Evolutionary conservation across 2,797 vertebrate genomes (phyloP).

Genomic region (Sylvilagus floridanus): DNA sequence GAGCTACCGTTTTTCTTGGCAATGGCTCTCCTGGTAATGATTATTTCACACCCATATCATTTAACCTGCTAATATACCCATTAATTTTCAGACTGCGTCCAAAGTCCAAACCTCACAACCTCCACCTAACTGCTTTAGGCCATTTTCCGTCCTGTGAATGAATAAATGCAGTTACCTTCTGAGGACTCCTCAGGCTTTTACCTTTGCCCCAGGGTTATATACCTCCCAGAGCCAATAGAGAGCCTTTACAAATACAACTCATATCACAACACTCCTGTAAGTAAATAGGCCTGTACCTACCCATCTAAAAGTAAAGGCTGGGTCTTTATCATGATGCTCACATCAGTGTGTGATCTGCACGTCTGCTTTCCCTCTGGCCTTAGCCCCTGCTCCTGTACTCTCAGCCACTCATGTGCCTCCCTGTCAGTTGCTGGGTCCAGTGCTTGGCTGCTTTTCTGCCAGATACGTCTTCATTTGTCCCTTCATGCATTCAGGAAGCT

Average conservation of each 20-base stretch:
- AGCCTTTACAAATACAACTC: neutral
- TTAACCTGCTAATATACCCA: neutral
- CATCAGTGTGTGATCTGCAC: neutral
- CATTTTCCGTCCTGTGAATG: neutral
- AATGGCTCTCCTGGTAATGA: too few species aligned
- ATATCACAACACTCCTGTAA: neutral
- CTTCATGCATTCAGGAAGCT: neutral
- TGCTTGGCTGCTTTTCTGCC: neutral
- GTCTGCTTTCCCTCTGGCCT: neutral
- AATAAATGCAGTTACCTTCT: neutral
- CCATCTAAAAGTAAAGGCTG: neutral
- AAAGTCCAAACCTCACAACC: neutral
- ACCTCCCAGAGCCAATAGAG: neutral
- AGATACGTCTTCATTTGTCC: neutral
- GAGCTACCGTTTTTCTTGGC: neutral
- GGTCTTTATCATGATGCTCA: fast-evolving
- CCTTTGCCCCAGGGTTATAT: neutral
- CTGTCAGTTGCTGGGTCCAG: neutral
- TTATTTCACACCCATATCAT: neutral
- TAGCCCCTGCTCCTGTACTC: neutral
- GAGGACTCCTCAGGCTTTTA: neutral
- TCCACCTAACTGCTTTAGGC: neutral
- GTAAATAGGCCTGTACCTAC: neutral
- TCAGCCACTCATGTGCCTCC: too few species aligned
- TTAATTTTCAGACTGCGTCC: neutral